A percentile compares a stretch with the other conserved stretches of the same genome.
Conservation (phyloP, 64 coral and sea anemone genomes). For the Actinia equina region DNA sequence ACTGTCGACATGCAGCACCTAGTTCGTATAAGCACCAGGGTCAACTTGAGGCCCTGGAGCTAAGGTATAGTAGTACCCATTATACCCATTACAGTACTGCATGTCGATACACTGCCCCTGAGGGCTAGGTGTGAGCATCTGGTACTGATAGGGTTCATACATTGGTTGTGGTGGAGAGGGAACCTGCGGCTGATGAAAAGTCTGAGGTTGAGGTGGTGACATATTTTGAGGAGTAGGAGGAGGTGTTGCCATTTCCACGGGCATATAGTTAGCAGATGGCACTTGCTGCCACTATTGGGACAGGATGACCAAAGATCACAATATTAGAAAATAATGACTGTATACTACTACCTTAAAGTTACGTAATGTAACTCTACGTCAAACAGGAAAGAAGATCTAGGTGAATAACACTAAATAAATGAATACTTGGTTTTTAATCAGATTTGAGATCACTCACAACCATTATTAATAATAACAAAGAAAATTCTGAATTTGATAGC, state of each 20-base stretch:
- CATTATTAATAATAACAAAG: no score
- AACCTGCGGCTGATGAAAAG: neutral
- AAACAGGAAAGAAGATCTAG: no score
- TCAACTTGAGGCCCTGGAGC: neutral
- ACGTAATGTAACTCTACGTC: no score
- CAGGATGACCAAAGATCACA: constrained; percentile 32
- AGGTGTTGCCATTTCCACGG: constrained; percentile 54
- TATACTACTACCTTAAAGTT: neutral
- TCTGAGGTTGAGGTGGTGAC: constrained; percentile 26
- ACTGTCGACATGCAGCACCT: neutral
- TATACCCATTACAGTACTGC: constrained; percentile 47
- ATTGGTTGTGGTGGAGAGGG: neutral
- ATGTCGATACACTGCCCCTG: constrained; percentile 43
- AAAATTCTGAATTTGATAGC: no score
- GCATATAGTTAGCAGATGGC: constrained; percentile 57
- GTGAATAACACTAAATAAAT: no score
- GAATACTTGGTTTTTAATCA: no score
- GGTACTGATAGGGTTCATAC: constrained; percentile 40
- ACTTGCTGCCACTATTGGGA: constrained; percentile 67
- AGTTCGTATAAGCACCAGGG: neutral
- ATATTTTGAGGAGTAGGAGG: constrained; percentile 51
- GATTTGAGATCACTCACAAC: no score
- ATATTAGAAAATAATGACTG: constrained; percentile 6
- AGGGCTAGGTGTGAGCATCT: constrained; percentile 49
- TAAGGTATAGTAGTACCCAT: constrained; percentile 24